phyloP scores from a whole-genome alignment of 1,140 invertebrate species.

The Formica exsecta region DNA sequence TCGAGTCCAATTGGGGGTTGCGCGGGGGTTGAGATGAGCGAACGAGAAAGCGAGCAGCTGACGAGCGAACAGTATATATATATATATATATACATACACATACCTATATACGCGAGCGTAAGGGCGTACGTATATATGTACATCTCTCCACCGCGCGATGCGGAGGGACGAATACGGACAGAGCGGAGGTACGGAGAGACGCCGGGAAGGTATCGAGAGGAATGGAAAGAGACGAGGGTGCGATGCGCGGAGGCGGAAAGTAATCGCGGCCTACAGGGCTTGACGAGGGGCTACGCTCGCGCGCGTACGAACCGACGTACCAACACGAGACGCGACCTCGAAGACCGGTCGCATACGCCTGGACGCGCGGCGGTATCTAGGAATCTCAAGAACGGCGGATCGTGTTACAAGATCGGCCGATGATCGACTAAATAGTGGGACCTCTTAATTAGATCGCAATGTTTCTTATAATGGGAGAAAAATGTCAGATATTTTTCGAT shows the following conservation, averaged over 20 bases:
- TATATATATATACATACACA: constrained; percentile 52
- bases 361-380: constrained; percentile 52
- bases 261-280: constrained; percentile 82
- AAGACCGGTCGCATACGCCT: constrained; percentile 37
- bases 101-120: constrained; percentile 38
- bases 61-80: constrained; percentile 80
- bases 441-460: constrained; percentile 63
- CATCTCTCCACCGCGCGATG: constrained; percentile 24
- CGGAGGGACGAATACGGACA: constrained; percentile 65
- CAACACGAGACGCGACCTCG: constrained; percentile 37
- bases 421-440: constrained; percentile 16
- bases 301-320: constrained; percentile 56
- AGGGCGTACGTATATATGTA: constrained; percentile 36
- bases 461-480: neutral
- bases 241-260: constrained; percentile 86
- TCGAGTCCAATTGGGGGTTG: constrained; percentile 62
- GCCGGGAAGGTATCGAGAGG: constrained; percentile 72
- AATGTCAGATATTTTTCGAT: neutral
- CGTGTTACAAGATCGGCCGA: constrained; percentile 65
- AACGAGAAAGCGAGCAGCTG: constrained; percentile 84
- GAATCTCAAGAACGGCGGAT: constrained; percentile 66
- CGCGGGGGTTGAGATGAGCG: constrained; percentile 73
- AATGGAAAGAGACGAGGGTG: constrained; percentile 83
- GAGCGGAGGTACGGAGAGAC: constrained; percentile 69
- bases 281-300: constrained; percentile 77